Conservation (phyloP, 2,797 vertebrate genomes). For the Salmo trutta region DNA sequence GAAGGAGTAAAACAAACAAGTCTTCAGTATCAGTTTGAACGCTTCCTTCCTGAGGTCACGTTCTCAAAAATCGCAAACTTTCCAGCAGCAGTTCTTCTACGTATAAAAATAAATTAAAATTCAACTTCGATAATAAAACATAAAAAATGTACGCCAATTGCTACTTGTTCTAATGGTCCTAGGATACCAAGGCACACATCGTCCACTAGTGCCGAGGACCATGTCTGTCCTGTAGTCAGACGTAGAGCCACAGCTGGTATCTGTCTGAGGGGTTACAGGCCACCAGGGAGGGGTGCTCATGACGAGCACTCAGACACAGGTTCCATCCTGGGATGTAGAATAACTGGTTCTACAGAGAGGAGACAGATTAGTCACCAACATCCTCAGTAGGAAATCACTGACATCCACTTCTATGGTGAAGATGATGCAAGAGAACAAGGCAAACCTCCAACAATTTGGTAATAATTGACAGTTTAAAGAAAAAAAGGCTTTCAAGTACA, state of each 20-base stretch:
- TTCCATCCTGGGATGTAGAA: conserved; percentile 80
- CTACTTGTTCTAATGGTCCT: conserved; percentile 34
- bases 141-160: conserved; percentile 36
- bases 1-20: neutral
- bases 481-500: neutral
- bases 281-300: conserved; percentile 81
- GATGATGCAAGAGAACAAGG: too few relatives aligned
- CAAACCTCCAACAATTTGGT: too few relatives aligned
- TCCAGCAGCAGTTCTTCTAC: conserved; percentile 63
- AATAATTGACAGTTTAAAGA: too few relatives aligned
- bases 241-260: conserved; percentile 91
- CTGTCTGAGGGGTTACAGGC: conserved; percentile 86
- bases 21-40: conserved; percentile 31
- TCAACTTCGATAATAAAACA: conserved; percentile 23
- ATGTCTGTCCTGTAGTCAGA: conserved; percentile 62
- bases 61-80: conserved; percentile 48
- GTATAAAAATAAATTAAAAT: conserved; percentile 80
- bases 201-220: conserved; percentile 24
- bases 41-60: conserved; percentile 48
- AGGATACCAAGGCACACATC: conserved; percentile 37
- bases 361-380: neutral
- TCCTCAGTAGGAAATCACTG: neutral
- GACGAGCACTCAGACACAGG: conserved; percentile 88
- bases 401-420: neutral
- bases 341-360: conserved; percentile 82